Evolutionary conservation across 2,888 invertebrate species (phyloP), one percentile per base, ranked within the genome.

Genomic region (Bellardia pandia): DNA sequence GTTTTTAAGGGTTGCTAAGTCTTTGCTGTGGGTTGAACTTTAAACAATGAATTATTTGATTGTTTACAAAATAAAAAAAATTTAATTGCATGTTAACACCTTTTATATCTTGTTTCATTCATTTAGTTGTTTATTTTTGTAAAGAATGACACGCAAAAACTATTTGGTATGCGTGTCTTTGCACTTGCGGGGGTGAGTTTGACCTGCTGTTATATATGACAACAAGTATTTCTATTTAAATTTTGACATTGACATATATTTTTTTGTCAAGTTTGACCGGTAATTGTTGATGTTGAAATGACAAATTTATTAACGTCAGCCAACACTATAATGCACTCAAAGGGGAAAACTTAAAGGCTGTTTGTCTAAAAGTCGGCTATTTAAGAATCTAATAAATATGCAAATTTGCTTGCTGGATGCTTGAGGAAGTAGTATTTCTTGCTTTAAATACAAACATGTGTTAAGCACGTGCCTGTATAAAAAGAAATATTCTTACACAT

Each of bases 81-180:
- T 83, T 84, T 88, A 86, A 88, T 89, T 86, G 86, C 86, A 86
- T 89, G 89, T 89, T 86, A 79, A 88, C 89, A 88, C 89, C 71
- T 89, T 82, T 30, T 62, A 37, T 14, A 40, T 53, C 16, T 6
- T 4, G 30, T 60, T 45, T 23, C 60, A 75, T 76, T 72, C 79
- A n/a, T 80, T 53, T 80, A 51, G 53, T 53, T 72, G 16, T 76
- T 75, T 48, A 23, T 71, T 48, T 40, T 72, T 40, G 23, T 37
- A 45, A 30, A 81, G 60, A 14, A 13, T 37, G 16, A 53, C 85
- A 86, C 86, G 86, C 88, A 66, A 84, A 84, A 78, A 81, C 71
- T 75, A 81, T 60, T 85, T 79, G 13, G 75, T 37, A 23, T 23
- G 23, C 23, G 23, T 23, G 23, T 23, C 23, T 23, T 23, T 23